Evolutionary conservation across 1,140 invertebrate genomes (phyloP).

Genomic region (Ylistrum balloti): DNA sequence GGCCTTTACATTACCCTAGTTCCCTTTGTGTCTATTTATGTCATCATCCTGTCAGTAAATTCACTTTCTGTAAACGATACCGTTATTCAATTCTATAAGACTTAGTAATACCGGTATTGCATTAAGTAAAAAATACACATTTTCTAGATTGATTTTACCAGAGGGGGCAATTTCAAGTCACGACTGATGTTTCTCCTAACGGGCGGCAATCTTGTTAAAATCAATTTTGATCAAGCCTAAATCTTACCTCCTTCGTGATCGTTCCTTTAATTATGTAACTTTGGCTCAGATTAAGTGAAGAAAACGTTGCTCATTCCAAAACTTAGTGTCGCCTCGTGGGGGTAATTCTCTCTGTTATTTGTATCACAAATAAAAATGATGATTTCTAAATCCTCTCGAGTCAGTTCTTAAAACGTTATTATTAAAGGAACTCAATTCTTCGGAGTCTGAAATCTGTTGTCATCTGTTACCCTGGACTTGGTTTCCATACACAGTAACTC

Average conservation of each 20-base stretch:
- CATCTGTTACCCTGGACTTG: too few relatives aligned
- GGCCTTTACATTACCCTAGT: not conserved
- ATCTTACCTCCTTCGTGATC: not conserved
- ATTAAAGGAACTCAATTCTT: not conserved
- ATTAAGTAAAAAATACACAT: slow-evolving; percentile 11
- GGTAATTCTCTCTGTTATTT: not conserved
- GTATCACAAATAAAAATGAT: not conserved
- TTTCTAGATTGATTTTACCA: slow-evolving; percentile 28
- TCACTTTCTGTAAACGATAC: not conserved
- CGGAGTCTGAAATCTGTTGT: too few relatives aligned
- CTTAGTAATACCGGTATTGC: not conserved
- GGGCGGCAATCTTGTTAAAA: not conserved
- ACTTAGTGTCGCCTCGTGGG: not conserved
- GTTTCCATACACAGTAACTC: too few relatives aligned
- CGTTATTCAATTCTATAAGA: slow-evolving; percentile 23
- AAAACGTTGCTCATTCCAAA: not conserved
- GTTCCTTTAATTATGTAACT: not conserved
- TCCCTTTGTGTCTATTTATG: not conserved
- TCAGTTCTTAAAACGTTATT: not conserved
- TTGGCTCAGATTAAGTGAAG: not conserved
- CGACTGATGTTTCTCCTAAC: not conserved
- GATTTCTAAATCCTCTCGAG: not conserved
- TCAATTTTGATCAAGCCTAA: not conserved
- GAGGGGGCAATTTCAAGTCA: slow-evolving; percentile 14
- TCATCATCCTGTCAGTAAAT: not conserved